A percentile compares a stretch with the other conserved stretches of the same genome.
phyloP scores from a whole-genome alignment of 2,797 vertebrate species.

The Thunnus albacares region DNA sequence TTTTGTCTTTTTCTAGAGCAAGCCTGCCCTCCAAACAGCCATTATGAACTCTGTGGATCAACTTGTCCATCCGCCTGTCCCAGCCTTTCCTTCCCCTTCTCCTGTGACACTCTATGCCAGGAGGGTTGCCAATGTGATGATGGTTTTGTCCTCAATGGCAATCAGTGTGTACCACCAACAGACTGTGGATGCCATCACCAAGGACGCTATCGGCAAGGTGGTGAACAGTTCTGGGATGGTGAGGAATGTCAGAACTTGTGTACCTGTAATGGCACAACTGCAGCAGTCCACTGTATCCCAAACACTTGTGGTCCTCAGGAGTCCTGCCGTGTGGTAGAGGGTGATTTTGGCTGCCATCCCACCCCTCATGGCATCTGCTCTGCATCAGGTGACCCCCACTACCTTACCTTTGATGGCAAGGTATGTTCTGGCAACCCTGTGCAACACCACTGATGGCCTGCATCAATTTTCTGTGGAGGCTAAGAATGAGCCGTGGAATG shows the following conservation, averaged over 20 bases:
- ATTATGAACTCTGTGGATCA: constrained; percentile 76
- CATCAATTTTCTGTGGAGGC: constrained; percentile 67
- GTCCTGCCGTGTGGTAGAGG: constrained; percentile 62
- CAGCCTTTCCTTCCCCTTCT: constrained; percentile 79
- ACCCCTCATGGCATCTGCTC: constrained; percentile 68
- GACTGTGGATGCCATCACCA: constrained; percentile 78
- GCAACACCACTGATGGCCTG: constrained; percentile 77
- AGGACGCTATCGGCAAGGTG: constrained; percentile 64
- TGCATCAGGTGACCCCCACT: constrained; percentile 83
- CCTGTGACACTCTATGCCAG: constrained; percentile 73
- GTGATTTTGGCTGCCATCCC: constrained; percentile 73
- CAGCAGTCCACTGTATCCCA: constrained; percentile 56
- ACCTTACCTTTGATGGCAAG: constrained; percentile 75
- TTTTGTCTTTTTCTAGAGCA: constrained; percentile 53
- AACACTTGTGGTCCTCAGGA: constrained; percentile 67
- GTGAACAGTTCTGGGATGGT: constrained; percentile 75
- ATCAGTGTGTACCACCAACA: constrained; percentile 75
- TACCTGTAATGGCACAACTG: constrained; percentile 70
- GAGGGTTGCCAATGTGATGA: constrained; percentile 82
- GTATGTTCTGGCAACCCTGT: constrained; percentile 77
- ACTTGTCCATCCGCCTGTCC: constrained; percentile 79
- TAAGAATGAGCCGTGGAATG: constrained; percentile 41
- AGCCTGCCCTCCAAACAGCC: constrained; percentile 77
- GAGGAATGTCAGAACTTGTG: constrained; percentile 72
- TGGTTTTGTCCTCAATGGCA: constrained; percentile 75